Percentiles rank a stretch among this genome's conserved stretches.
Evolutionary conservation across 2,113 vertebrate species (phyloP).

Genomic region (Cheirogaleus medius): DNA sequence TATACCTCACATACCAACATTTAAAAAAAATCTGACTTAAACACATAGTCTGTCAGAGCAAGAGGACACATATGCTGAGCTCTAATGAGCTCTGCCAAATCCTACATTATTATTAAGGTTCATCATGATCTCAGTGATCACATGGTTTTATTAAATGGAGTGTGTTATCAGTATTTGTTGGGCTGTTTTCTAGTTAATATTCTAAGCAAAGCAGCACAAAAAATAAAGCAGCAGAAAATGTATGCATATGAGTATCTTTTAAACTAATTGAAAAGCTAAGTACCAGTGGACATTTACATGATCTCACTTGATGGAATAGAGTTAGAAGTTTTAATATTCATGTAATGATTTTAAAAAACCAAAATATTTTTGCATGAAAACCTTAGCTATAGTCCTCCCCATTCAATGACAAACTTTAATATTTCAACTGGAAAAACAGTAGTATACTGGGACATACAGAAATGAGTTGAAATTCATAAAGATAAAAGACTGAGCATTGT

Average conservation of each 20-base stretch:
- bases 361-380: constrained; percentile 17
- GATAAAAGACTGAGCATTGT: not conserved
- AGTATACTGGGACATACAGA: not conserved
- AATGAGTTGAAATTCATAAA: constrained; percentile 30
- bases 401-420: constrained; percentile 12
- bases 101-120: constrained; percentile 48
- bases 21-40: constrained; percentile 69
- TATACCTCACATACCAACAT: constrained; percentile 26
- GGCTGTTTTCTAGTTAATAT: constrained; percentile 51
- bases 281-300: not conserved
- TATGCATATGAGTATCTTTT: not conserved
- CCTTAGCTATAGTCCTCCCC: not conserved
- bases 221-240: not conserved
- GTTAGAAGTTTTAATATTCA: constrained; percentile 33
- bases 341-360: not conserved
- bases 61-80: constrained; percentile 45
- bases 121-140: constrained; percentile 59
- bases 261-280: constrained; percentile 49
- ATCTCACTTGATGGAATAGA: not conserved
- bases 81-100: constrained; percentile 73
- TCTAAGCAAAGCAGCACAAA: not conserved
- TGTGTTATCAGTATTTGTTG: constrained; percentile 23
- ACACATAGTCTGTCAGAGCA: constrained; percentile 64
- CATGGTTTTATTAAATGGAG: constrained; percentile 43
- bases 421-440: constrained; percentile 29